Evolutionary conservation across 2,113 vertebrate genomes (phyloP), one percentile per base, ranked within the genome.

Genomic region (Strigops habroptila): DNA sequence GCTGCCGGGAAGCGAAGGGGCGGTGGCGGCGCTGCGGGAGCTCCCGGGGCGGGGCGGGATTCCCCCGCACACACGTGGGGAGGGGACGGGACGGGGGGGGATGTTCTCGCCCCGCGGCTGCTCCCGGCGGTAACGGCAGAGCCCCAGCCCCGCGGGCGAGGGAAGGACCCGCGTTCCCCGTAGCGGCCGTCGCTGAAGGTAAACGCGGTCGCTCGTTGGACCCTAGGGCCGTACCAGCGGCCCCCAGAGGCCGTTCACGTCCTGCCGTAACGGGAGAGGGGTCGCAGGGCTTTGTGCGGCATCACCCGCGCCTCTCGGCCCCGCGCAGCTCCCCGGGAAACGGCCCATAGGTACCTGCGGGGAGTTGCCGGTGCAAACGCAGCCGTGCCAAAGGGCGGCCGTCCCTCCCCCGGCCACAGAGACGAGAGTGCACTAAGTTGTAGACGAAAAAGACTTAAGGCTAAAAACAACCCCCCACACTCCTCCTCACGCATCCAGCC

Each of bases 71-170:
- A 13, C 28, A 2, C 27, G 15, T 14, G 25, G 27, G n/a, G 21
- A n/a, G n/a, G n/a, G n/a, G n/a, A n/a, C n/a, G n/a, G n/a, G n/a
- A n/a, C n/a, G n/a, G n/a, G n/a, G n/a, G n/a, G n/a, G n/a, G n/a
- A n/a, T n/a, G n/a, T n/a, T n/a, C n/a, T n/a, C n/a, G n/a, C n/a
- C n/a, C n/a, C 49, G 49, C 5, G 33, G 63, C 35, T 28, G 35
- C 6, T 60, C 27, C 27, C 22, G 7, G 27, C 4, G 10, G 13
- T 39, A 5, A 2, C 1, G 17, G 33, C 3, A 0, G 28, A 5
- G 18, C 3, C 18, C 7, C 22, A 9, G 12, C 3, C 18, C n/a
- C 62, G 39, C 15, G 1, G 28, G 64, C 55, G 24, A 31, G 4
- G 52, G 4, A 13, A 27, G 57, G 74, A 18, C 8, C 59, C 65